phyloP scores from a whole-genome alignment of 2,888 invertebrate species.

The Himalopsyche kuldschensis region DNA sequence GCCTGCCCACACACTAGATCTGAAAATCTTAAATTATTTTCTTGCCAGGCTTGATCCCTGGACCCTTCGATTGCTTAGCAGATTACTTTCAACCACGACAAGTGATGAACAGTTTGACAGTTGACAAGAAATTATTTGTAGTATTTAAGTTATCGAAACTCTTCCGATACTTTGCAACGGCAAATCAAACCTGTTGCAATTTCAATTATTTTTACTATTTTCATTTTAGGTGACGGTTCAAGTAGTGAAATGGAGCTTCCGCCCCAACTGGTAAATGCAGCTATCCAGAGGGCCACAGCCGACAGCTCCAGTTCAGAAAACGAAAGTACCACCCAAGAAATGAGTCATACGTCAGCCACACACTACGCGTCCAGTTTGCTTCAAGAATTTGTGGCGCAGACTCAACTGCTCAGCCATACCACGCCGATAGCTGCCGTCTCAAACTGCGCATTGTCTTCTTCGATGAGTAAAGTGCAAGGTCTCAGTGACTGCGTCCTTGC shows the following conservation, averaged over 20 bases:
- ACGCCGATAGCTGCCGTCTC: conserved; percentile 48
- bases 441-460: conserved; percentile 41
- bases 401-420: conserved; percentile 66
- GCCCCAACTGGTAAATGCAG: conserved; percentile 73
- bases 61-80: background rate
- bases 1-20: too few species aligned
- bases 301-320: conserved; percentile 74
- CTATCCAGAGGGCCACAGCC: conserved; percentile 71
- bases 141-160: too few species aligned
- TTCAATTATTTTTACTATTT: background rate
- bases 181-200: too few species aligned
- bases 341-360: conserved; percentile 59
- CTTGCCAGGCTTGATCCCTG: background rate
- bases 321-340: conserved; percentile 61
- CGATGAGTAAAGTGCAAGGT: conserved; percentile 45
- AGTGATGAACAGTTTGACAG: too few species aligned
- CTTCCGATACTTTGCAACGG: too few species aligned
- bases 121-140: too few species aligned
- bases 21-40: background rate
- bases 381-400: conserved; percentile 81
- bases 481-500: conserved; percentile 53
- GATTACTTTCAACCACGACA: too few species aligned
- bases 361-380: conserved; percentile 74
- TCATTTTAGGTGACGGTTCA: conserved; percentile 57
- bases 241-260: conserved; percentile 77